Base-by-base conservation (phyloP, 2,797 vertebrate genomes). In the Halcyon chelicuti region DNA sequence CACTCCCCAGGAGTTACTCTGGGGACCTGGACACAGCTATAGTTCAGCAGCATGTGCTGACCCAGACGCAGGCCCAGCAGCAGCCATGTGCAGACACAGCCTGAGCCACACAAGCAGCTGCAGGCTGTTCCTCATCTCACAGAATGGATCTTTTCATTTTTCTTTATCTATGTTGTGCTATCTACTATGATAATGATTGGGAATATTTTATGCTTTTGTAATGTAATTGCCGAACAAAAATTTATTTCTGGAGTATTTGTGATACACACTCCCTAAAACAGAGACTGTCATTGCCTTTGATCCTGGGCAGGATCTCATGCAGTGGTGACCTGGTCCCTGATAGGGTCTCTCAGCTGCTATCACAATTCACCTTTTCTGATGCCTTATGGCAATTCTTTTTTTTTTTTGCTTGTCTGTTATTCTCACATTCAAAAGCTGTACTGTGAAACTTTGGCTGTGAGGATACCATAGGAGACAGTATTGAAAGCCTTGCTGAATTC, bases 301-400 rank as follows among this genome's bases (percentile, higher is more conserved):
- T 39, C 29, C n/a, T 3, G 20, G 8, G 37, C 1, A 8, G 66
- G 51, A 37, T 20, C 46, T 21, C 46, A n/a, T 0, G 3, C 39
- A 63, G 39, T 2, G 2, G 20, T 2, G 37, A 23, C 18, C 51
- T 0, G 0, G 14, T 12, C 49, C 51, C n/a, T n/a, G 46, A n/a
- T 2, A 5, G 29, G 17, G 6, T 35, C 20, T 88, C 63, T 42
- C 26, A 49, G n/a, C 35, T 58, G 55, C 49, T 68, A 18, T 10
- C 63, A 44, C 52, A 81, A 37, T 31, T 74, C 55, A 61, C 19
- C 9, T 70, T 86, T 79, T 37, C 49, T 26, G 22, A 42, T 28
- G 14, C 4, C 2, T 9, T 49, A 51, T 13, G 29, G 16, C 28
- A 52, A 54, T 88, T 61, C 26, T 12, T 76, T 67, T n/a, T 20